Evolutionary conservation across 2,888 invertebrate genomes (phyloP).

Genomic region (Nesidiocoris tenuis): DNA sequence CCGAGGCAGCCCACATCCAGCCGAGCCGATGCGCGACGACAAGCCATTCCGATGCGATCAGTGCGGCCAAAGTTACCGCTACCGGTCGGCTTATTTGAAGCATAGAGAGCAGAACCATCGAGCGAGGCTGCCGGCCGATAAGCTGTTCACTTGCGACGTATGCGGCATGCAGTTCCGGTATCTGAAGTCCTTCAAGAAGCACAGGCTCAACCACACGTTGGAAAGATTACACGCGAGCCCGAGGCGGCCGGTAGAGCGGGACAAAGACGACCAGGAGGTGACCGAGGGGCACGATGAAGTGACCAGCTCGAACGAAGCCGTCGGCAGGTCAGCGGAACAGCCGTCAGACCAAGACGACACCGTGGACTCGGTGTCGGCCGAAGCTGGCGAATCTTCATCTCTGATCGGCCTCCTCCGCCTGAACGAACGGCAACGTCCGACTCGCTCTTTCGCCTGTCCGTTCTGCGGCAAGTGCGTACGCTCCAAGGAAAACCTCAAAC

Average conservation of each 20-base stretch:
- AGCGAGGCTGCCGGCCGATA: slow-evolving; percentile 82
- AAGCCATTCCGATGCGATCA: slow-evolving; percentile 90
- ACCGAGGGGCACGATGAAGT: slow-evolving; percentile 52
- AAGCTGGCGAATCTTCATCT: slow-evolving; percentile 54
- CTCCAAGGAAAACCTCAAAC: slow-evolving; percentile 82
- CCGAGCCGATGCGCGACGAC: slow-evolving; percentile 61
- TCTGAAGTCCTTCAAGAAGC: slow-evolving; percentile 86
- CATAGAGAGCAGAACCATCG: slow-evolving; percentile 88
- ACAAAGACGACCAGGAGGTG: slow-evolving; percentile 48
- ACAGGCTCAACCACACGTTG: slow-evolving; percentile 80
- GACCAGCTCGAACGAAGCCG: slow-evolving; percentile 49
- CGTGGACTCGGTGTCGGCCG: slow-evolving; percentile 62
- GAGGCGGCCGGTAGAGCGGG: slow-evolving; percentile 40
- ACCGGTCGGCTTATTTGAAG: slow-evolving; percentile 79
- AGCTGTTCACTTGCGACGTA: slow-evolving; percentile 85
- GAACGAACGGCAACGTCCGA: slow-evolving; percentile 65
- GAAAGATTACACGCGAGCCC: slow-evolving; percentile 68
- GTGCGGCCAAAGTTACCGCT: slow-evolving; percentile 86
- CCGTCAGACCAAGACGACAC: slow-evolving; percentile 69
- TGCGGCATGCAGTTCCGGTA: slow-evolving; percentile 91
- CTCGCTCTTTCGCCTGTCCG: slow-evolving; percentile 76
- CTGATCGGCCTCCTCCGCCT: slow-evolving; percentile 67
- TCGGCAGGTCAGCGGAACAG: slow-evolving; percentile 55
- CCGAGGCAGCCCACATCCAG: slow-evolving; percentile 32
- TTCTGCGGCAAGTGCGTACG: slow-evolving; percentile 88